A percentile compares a stretch with the other conserved stretches of the same genome.
phyloP scores from a whole-genome alignment of 2,797 vertebrate genomes.

The Synaphobranchus kaupii region DNA sequence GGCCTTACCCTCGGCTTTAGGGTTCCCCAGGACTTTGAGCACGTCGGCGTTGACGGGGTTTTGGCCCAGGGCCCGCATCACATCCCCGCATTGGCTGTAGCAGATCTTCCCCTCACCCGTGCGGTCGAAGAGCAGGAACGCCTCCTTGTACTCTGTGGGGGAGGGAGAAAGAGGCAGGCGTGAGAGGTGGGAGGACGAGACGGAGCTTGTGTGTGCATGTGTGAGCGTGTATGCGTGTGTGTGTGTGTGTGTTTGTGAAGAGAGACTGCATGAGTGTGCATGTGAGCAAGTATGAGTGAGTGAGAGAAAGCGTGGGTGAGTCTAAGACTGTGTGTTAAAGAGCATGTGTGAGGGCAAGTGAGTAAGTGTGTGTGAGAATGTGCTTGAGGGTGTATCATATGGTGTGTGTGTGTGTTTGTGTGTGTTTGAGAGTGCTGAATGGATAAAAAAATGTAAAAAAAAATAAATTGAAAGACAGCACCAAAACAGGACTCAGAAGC shows the following conservation, averaged over 20 bases:
- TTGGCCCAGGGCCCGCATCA: slow-evolving; percentile 93
- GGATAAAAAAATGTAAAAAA: not conserved
- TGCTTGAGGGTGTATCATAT: not conserved
- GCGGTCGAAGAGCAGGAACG: slow-evolving; percentile 92
- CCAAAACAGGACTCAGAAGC: not conserved
- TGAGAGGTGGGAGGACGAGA: not conserved
- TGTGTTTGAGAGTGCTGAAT: not conserved
- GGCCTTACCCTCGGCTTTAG: slow-evolving; percentile 86
- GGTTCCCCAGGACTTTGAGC: slow-evolving; percentile 92
- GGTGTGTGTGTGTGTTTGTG: not conserved
- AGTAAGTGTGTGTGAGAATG: not conserved
- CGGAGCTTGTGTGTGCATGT: not conserved
- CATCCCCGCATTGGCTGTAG: slow-evolving; percentile 89
- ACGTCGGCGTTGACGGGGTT: slow-evolving; percentile 95
- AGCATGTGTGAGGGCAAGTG: not conserved
- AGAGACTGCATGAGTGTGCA: not conserved
- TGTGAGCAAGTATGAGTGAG: not conserved
- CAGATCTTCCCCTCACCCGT: slow-evolving; percentile 90
- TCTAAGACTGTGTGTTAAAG: not conserved
- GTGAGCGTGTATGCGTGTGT: not conserved
- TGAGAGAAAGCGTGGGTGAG: not conserved
- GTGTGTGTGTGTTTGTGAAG: not conserved
- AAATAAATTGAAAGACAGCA: not conserved
- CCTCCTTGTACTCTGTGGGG: slow-evolving; percentile 89
- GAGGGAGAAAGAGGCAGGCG: not conserved